phyloP scores from a whole-genome alignment of 2,888 invertebrate genomes.

The Esperia sulphurella region DNA sequence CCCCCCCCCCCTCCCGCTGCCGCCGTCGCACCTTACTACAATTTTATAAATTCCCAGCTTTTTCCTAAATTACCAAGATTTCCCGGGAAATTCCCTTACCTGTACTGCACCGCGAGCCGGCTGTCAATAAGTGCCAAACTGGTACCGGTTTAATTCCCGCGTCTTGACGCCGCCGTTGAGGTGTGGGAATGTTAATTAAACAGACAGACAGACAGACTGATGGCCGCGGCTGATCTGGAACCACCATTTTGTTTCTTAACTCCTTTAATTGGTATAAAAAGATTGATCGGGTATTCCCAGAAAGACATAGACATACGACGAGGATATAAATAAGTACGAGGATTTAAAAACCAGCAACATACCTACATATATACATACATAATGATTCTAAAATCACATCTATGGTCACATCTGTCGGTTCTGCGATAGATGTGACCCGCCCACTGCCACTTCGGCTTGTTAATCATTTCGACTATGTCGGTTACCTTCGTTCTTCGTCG shows the following conservation, averaged over 20 bases:
- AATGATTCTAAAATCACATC: too few relatives aligned
- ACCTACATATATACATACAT: too few relatives aligned
- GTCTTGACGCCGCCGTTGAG: slow-evolving; percentile 48
- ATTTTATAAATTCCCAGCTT: not conserved
- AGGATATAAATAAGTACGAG: too few relatives aligned
- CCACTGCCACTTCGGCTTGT: too few relatives aligned
- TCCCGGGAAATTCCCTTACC: slow-evolving; percentile 11
- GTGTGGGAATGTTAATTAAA: slow-evolving; percentile 73
- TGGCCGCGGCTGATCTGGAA: slow-evolving; percentile 20
- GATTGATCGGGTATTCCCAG: not conserved
- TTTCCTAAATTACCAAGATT: not conserved
- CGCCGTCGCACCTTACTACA: too few relatives aligned
- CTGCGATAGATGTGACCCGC: too few relatives aligned
- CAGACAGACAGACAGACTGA: slow-evolving; percentile 46
- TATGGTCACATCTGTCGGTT: too few relatives aligned
- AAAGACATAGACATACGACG: not conserved
- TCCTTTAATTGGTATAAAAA: slow-evolving; percentile 3
- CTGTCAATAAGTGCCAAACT: slow-evolving; percentile 62
- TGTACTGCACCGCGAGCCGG: slow-evolving; percentile 28
- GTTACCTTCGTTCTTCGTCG: too few relatives aligned
- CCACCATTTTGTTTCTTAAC: slow-evolving; percentile 8
- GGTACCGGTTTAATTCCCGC: slow-evolving; percentile 66
- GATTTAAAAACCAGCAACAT: too few relatives aligned
- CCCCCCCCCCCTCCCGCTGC: too few relatives aligned
- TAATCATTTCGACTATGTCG: too few relatives aligned